Base-by-base conservation (phyloP, 2,888 invertebrate genomes). In the Heliconius ismenius region DNA sequence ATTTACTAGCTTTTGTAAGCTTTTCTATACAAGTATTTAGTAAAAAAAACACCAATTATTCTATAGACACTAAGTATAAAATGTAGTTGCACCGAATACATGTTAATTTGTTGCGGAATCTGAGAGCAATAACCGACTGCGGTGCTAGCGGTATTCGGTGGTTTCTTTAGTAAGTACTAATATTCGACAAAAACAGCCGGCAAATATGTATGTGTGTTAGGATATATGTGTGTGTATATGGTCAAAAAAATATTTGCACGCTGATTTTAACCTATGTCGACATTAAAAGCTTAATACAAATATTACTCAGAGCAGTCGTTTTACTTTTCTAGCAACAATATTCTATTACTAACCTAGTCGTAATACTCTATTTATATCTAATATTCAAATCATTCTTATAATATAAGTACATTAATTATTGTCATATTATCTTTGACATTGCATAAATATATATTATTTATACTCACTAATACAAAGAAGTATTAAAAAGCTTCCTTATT, bases 21-120 rank as follows among this genome's bases (percentile, higher is more conserved):
- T 65, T 77, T 77, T 78, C 80, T 54, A 77, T 77, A 80, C 76
- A 76, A 79, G 79, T 77, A 75, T 80, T 76, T 77, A 79, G 80
- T 75, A 78, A 88, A 85, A 70, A 88, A 88, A 88, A 88, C 86
- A 6, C 6, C 86, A 87, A 90, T 87, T 87, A 84, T 91, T 86
- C 85, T 88, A 86, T 91, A 90, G 90, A 92, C 88, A 89, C 90
- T 88, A 87, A 90, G 88, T 90, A 90, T 90, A 90, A 92, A 92
- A 91, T 91, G 87, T 90, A 90, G 90, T 88, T 90, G 93, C 92
- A 92, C 93, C 88, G 92, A 93, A 94, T 94, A 92, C 93, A 93
- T 94, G 93, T 92, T 94, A 94, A 94, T 94, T 93, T 93, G 92
- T 94, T 94, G 92, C 93, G 93, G 93, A 93, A 93, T 92, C 92